Evolutionary conservation across 2,113 vertebrate species (phyloP).

Genomic region (Pachycephala philippinensis): DNA sequence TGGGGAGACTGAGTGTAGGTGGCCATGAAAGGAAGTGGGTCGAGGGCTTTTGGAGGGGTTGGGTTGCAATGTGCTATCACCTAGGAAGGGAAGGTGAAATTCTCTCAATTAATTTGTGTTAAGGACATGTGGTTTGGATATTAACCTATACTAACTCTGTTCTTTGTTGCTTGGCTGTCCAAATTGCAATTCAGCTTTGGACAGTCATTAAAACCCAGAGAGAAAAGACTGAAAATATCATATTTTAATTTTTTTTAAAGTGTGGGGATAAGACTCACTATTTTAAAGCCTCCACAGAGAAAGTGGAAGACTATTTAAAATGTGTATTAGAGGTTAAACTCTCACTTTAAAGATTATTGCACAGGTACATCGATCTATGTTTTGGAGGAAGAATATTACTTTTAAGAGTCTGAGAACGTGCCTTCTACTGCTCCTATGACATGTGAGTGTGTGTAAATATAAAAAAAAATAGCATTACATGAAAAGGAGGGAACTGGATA

Average conservation of each 20-base stretch:
- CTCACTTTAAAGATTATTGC: neutral
- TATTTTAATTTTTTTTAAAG: neutral
- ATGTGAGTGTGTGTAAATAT: neutral
- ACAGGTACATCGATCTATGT: neutral
- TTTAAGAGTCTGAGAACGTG: neutral
- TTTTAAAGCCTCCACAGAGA: neutral
- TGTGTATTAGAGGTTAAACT: neutral
- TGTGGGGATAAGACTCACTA: neutral
- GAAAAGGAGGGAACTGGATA: neutral
- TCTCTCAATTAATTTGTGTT: neutral
- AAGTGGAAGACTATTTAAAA: neutral
- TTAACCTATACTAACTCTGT: neutral
- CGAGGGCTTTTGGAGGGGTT: neutral
- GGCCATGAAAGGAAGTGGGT: fast-evolving
- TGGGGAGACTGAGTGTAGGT: neutral
- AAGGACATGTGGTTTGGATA: neutral
- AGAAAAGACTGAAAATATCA: neutral
- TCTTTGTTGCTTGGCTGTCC: neutral
- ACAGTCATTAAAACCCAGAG: neutral
- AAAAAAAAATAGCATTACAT: neutral
- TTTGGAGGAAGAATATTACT: neutral
- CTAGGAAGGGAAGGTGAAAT: neutral
- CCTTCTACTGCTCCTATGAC: neutral
- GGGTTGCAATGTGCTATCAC: fast-evolving
- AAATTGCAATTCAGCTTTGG: neutral